Evolutionary conservation across 2,888 invertebrate species (phyloP).

Genomic region (Lutraria lutraria): DNA sequence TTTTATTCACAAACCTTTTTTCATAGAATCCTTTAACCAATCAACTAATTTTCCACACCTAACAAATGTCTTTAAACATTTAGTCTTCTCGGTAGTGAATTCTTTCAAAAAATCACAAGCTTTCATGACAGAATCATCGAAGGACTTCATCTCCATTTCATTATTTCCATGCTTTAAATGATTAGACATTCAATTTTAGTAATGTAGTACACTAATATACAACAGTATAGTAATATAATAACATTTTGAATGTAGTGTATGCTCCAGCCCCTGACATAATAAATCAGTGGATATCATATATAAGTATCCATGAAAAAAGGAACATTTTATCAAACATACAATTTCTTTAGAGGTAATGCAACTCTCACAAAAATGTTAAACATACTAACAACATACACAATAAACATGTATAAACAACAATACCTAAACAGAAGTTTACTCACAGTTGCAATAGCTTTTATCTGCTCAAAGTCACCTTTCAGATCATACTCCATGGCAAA

Average conservation of each 20-base stretch:
- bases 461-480: slow-evolving; percentile 66
- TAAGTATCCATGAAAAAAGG: not conserved
- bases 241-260: not conserved
- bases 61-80: slow-evolving; percentile 70
- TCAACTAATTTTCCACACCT: slow-evolving; percentile 70
- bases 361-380: too few relatives aligned
- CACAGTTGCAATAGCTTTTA: slow-evolving; percentile 51
- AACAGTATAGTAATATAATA: not conserved
- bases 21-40: slow-evolving; percentile 76
- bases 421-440: not conserved
- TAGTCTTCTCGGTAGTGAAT: slow-evolving; percentile 55
- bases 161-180: slow-evolving; percentile 51
- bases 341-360: too few relatives aligned
- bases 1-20: slow-evolving; percentile 37
- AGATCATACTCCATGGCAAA: slow-evolving; percentile 61
- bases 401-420: too few relatives aligned
- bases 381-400: slow-evolving; percentile 11
- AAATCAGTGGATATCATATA: too few relatives aligned
- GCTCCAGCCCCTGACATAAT: not conserved
- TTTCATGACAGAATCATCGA: slow-evolving; percentile 58
- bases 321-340: too few relatives aligned
- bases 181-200: not conserved
- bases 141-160: slow-evolving; percentile 52
- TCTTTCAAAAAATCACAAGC: slow-evolving; percentile 63
- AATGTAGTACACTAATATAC: not conserved